These are phyloP conservation scores for Myripristis jacobus DNA, from an alignment of 2,797 vertebrate genomes.

Conservation along the genomic window DNA sequence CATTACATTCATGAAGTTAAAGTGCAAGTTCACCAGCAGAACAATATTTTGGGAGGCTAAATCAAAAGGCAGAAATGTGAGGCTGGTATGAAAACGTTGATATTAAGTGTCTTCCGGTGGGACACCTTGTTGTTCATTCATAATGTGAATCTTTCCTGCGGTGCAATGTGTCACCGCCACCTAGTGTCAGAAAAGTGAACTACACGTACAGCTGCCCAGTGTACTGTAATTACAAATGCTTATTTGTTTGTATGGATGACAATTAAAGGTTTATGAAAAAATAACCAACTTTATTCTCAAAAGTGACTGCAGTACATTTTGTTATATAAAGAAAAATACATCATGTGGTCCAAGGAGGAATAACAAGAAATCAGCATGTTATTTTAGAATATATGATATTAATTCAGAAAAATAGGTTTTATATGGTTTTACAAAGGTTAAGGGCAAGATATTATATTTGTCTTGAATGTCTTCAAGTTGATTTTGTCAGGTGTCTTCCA, in stretches of 20 bases:
- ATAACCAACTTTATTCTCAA: too few species aligned
- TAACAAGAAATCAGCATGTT: neutral
- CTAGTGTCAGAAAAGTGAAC: constrained; percentile 25
- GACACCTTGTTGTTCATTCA: constrained; percentile 30
- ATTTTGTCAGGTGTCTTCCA: neutral
- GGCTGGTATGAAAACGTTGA: neutral
- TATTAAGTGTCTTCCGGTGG: constrained; percentile 35
- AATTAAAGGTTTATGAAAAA: too few species aligned
- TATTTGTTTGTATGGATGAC: too few species aligned
- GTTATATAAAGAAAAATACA: neutral
- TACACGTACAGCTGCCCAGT: constrained; percentile 1
- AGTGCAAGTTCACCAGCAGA: neutral
- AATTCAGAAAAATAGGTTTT: neutral
- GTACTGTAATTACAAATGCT: too few species aligned
- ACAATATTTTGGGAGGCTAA: neutral
- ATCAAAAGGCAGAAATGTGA: neutral
- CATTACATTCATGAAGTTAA: neutral
- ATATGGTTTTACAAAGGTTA: neutral
- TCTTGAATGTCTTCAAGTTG: neutral
- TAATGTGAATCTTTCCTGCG: constrained; percentile 72
- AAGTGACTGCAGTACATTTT: neutral
- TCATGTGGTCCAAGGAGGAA: neutral
- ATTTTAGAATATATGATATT: neutral
- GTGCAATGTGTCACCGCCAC: constrained; percentile 22
- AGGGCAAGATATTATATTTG: neutral